Evolutionary conservation across 1,140 invertebrate genomes (phyloP), one percentile per base, ranked within the genome.

Genomic region (Drosophila sproati): DNA sequence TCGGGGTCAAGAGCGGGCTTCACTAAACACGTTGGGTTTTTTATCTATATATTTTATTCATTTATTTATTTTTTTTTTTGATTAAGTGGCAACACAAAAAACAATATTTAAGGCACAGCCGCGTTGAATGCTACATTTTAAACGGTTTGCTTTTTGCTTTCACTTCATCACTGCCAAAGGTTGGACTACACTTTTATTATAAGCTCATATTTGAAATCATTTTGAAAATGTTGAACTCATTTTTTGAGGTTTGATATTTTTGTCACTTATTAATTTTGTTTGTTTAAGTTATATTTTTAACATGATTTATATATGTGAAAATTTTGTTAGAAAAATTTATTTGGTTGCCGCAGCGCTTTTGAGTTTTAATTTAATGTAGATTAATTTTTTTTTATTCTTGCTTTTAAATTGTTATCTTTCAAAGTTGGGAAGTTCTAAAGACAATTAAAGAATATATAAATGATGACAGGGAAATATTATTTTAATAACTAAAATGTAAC

Each of bases 271-370:
- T 66, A 37, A 37, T 43, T 60, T 50, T 31, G n/a, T 55, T 12
- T 3, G 39, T 31, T 47, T 60, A 6, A 45, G 3, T 56, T 74
- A 37, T 63, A 43, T 7, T 29, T 68, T 54, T 63, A n/a, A 29
- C 7, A 37, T 73, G 55, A 47, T 47, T 66, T 54, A 12, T 45
- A 48, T 20, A 20, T 20, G 20, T 20, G 1, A 20, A 20, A 20
- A 20, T 63, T 61, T 60, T 20, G 8, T 51, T 47, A 31, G 45
- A 67, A 56, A 78, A 48, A 64, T 73, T 43, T 28, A 29, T 47
- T 78, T 78, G 52, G 85, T 89, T 89, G 85, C 85, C 85, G 85
- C 85, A 89, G 85, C 85, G 85, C 85, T 78, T 78, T 50, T 51
- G 20, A 48, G 39, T 70, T 78, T 72, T 71, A 64, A 74, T 87